Evolutionary conservation across 2,888 invertebrate genomes (phyloP).

Genomic region (Leptopterna dolabrata): DNA sequence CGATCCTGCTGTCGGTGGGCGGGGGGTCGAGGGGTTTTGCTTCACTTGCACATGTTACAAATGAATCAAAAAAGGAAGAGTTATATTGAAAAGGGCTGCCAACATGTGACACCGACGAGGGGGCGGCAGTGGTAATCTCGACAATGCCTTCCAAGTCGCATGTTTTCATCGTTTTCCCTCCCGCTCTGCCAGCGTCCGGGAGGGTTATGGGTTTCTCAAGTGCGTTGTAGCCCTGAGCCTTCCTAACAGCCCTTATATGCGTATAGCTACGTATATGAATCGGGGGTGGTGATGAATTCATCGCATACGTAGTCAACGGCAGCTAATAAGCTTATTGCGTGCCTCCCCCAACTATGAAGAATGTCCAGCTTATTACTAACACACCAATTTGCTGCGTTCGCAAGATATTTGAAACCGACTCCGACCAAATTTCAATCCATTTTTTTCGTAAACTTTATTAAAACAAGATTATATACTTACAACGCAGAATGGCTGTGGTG

Average conservation of each 20-base stretch:
- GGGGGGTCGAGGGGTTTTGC: constrained; percentile 3
- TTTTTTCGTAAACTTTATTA: too few relatives aligned
- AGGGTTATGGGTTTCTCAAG: neutral
- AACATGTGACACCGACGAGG: constrained; percentile 40
- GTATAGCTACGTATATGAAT: neutral
- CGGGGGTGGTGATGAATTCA: neutral
- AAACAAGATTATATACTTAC: too few relatives aligned
- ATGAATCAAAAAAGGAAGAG: constrained; percentile 49
- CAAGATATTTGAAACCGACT: too few relatives aligned
- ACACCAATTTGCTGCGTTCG: too few relatives aligned
- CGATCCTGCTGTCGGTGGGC: constrained; percentile 4
- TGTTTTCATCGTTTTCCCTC: constrained; percentile 40
- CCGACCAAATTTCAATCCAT: too few relatives aligned
- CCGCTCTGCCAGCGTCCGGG: neutral
- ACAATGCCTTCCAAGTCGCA: constrained; percentile 46
- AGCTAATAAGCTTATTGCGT: neutral
- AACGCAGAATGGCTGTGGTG: too few relatives aligned
- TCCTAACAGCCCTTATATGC: neutral
- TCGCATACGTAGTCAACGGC: neutral
- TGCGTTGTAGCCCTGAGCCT: neutral
- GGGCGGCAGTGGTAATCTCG: constrained; percentile 25
- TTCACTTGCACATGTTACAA: constrained; percentile 50
- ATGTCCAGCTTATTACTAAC: too few relatives aligned
- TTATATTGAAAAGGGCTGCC: constrained; percentile 47
- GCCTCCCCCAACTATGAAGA: too few relatives aligned